These are phyloP conservation scores for Otis tarda DNA, from an alignment of 2,113 vertebrate species.

Conservation along the genomic window DNA sequence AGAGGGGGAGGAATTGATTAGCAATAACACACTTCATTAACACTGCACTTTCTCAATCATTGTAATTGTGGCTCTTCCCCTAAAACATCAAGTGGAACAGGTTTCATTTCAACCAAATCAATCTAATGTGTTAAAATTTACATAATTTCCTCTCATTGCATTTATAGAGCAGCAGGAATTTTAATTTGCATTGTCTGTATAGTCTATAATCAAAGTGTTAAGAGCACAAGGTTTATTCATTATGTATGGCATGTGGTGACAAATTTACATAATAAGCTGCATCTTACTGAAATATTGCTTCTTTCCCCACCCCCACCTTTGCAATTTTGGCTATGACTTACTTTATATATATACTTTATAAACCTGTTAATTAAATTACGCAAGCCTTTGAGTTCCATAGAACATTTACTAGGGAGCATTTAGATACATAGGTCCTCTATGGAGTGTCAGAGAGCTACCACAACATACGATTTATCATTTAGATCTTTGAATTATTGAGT, in stretches of 20 bases:
- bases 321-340: background rate
- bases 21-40: slow-evolving; percentile 73
- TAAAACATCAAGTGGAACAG: slow-evolving; percentile 49
- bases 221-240: slow-evolving; percentile 69
- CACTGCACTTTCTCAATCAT: slow-evolving; percentile 73
- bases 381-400: background rate
- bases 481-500: background rate
- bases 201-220: slow-evolving; percentile 75
- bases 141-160: slow-evolving; percentile 56
- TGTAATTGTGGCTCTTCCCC: slow-evolving; percentile 69
- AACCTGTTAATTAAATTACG: slow-evolving; percentile 6
- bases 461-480: background rate
- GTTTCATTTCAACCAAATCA: slow-evolving; percentile 69
- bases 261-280: slow-evolving; percentile 60
- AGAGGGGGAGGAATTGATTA: slow-evolving; percentile 67
- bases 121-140: slow-evolving; percentile 68
- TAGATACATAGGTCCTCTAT: background rate
- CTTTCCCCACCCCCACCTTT: background rate
- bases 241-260: slow-evolving; percentile 54
- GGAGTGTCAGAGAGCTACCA: background rate
- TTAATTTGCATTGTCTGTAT: slow-evolving; percentile 74
- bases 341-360: background rate
- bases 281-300: slow-evolving; percentile 24
- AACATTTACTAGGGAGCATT: background rate
- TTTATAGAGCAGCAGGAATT: slow-evolving; percentile 63